Base-by-base conservation (phyloP, 2,797 vertebrate genomes). In the Dipus sagitta region DNA sequence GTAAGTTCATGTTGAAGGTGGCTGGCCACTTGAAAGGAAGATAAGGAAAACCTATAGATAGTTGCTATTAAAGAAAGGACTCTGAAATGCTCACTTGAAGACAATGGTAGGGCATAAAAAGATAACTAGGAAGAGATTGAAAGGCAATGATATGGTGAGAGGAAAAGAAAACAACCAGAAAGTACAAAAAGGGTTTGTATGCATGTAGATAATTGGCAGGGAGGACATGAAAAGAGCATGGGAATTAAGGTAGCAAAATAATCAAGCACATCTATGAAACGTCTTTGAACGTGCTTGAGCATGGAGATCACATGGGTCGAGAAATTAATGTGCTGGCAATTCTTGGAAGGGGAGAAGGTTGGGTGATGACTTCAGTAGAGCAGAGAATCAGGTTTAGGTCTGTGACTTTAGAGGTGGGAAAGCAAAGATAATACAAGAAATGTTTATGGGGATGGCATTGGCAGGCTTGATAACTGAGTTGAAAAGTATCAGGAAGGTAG, bases 81-180 rank as follows among this genome's bases (percentile, higher is more conserved):
- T 34, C 62, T 32, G 47, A 58, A 88, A 82, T 93, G 42, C 76
- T 79, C 42, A 24, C 30, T 30, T 28, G 52, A 81, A 91, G 26
- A 84, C 13, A 52, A 23, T 7, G 10, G 32, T 72, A 15, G 47
- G 23, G 17, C 30, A 70, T 70, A 12, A 32, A 30, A 80, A 80
- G 81, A 81, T 64, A 79, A 38, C 3, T 84, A 38, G 77, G 5
- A 54, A 64, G 84, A 42, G 9, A 1, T 11, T 26, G 64, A 47
- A 87, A 94, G n/a, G 10, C 15, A 0, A 38, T 3, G 34, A 1
- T 23, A 78, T 1, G 6, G 42, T 13, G 3, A 87, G 79, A 76
- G 88, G 47, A 47, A 47, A 47, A 47, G 11, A 47, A 47, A 11
- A 47, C 47, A 47, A 47, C 9, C 47, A 47, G 52, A 75, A 75